Percentiles rank a stretch among this genome's conserved stretches.
Evolutionary conservation across 2,113 vertebrate species (phyloP).

Genomic region (Hippocampus abdominalis): DNA sequence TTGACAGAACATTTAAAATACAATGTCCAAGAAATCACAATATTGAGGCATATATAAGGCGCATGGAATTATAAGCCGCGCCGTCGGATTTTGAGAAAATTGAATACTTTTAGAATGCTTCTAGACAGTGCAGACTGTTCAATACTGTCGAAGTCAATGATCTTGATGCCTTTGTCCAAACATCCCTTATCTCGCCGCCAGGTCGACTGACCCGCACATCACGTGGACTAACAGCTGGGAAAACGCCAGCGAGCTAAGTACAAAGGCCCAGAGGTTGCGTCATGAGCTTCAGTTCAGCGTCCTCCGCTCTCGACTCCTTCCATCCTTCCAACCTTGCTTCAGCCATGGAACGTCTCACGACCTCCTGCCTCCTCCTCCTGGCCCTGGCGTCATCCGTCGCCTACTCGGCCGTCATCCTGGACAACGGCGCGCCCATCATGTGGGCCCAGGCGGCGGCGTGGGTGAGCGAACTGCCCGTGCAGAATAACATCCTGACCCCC

Average conservation of each 20-base stretch:
- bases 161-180: neutral
- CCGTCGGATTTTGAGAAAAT: no score
- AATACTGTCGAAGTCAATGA: neutral
- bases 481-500: slow-evolving; percentile 57
- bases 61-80: no score
- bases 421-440: slow-evolving; percentile 61
- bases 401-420: slow-evolving; percentile 40
- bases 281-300: slow-evolving; percentile 8
- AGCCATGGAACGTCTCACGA: slow-evolving; percentile 19
- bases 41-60: no score
- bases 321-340: slow-evolving; percentile 25
- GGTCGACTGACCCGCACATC: neutral
- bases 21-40: no score
- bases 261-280: slow-evolving; percentile 6
- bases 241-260: slow-evolving; percentile 1
- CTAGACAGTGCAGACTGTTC: neutral
- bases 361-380: slow-evolving; percentile 27
- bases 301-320: slow-evolving; percentile 9
- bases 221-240: neutral
- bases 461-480: slow-evolving; percentile 54
- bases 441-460: slow-evolving; percentile 68
- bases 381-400: slow-evolving; percentile 30
- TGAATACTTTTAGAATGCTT: no score
- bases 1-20: no score
- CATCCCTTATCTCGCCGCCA: slow-evolving; percentile 28